A percentile compares a stretch with the other conserved stretches of the same genome.
phyloP scores from a whole-genome alignment of 2,888 invertebrate species.

The Ecliptopera silaceata region DNA sequence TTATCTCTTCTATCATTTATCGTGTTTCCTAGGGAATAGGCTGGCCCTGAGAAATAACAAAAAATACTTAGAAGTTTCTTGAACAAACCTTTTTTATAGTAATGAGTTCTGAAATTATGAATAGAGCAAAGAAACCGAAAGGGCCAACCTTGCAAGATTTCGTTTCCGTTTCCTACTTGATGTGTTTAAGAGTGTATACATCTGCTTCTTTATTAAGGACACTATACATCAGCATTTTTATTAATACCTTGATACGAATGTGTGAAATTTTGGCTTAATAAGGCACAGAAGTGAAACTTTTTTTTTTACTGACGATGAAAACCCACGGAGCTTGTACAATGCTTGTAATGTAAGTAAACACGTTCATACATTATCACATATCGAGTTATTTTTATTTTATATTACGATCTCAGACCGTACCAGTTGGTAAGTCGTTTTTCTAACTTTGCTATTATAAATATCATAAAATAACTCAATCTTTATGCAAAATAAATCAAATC shows the following conservation, averaged over 20 bases:
- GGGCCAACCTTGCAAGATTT: slow-evolving; percentile 9
- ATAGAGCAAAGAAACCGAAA: slow-evolving; percentile 9
- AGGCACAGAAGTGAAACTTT: no score
- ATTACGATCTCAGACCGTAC: no score
- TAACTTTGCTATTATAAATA: neutral
- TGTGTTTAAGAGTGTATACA: slow-evolving; percentile 13
- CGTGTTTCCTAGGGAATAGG: neutral
- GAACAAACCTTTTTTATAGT: neutral
- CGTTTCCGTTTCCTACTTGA: slow-evolving; percentile 27
- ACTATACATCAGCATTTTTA: no score
- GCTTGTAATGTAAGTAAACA: no score
- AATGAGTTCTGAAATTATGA: slow-evolving; percentile 13
- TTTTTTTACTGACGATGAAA: no score
- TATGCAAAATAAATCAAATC: neutral
- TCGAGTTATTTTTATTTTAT: no score
- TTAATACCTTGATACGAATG: no score
- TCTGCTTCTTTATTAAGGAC: slow-evolving; percentile 23
- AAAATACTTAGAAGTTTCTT: neutral
- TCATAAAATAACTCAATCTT: neutral
- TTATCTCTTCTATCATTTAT: neutral
- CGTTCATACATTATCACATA: no score
- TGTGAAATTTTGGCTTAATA: no score
- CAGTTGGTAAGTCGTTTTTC: neutral
- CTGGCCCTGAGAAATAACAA: neutral
- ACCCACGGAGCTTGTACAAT: no score